phyloP scores from a whole-genome alignment of 2,888 invertebrate genomes.

The Drosophila pseudotakahashii region DNA sequence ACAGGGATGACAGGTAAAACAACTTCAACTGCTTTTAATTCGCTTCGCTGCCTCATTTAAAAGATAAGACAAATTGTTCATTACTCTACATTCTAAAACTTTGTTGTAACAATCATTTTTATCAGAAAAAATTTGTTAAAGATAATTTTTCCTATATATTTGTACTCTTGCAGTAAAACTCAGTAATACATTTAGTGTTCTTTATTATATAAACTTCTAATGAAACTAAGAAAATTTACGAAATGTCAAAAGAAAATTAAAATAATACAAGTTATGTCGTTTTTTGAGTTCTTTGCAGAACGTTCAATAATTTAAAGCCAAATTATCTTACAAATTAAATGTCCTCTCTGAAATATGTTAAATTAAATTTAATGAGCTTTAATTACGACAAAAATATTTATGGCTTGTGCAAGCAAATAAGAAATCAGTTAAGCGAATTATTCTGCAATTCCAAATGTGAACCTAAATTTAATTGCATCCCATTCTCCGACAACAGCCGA shows the following conservation, averaged over 20 bases:
- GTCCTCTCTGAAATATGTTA: not conserved
- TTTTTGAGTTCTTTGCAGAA: not conserved
- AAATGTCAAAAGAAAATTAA: not conserved
- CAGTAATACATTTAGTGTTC: not conserved
- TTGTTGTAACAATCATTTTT: not conserved
- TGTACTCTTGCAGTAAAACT: not conserved
- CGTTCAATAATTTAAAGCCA: not conserved
- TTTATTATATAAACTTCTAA: no score
- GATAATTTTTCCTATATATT: not conserved
- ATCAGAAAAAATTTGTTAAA: not conserved
- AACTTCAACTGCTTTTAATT: not conserved
- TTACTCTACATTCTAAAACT: not conserved
- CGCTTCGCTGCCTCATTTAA: not conserved
- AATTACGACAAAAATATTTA: not conserved
- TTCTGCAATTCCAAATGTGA: not conserved
- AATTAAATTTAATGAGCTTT: not conserved
- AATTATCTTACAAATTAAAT: not conserved
- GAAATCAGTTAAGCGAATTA: not conserved
- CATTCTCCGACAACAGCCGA: conserved; percentile 76
- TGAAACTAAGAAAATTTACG: not conserved
- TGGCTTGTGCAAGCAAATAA: not conserved
- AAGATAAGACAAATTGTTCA: not conserved
- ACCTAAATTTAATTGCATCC: not conserved
- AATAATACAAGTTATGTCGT: no score
- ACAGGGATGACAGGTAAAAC: conserved; percentile 83